A percentile compares a stretch with the other conserved stretches of the same genome.
Evolutionary conservation across 1,140 invertebrate species (phyloP).

Genomic region (Belonocnema kinseyi): DNA sequence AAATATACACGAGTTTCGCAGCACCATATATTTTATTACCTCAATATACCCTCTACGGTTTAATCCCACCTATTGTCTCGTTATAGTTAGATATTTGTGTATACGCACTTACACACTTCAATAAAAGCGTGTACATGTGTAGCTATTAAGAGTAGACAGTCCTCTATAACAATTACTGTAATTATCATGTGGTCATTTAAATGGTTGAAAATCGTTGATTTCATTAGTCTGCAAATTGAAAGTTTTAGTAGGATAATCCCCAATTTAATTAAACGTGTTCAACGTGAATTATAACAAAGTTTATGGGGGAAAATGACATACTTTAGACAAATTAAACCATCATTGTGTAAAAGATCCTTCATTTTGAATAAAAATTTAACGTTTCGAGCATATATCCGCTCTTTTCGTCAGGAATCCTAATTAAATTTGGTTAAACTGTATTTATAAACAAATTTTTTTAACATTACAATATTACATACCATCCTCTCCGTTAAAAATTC

Average conservation of each 20-base stretch:
- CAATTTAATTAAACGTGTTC: neutral
- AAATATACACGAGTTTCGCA: neutral
- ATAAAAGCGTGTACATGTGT: slow-evolving; percentile 5
- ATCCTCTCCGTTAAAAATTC: no score
- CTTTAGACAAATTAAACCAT: no score
- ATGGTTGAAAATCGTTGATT: slow-evolving; percentile 27
- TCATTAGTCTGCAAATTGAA: slow-evolving; percentile 22
- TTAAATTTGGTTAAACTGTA: no score
- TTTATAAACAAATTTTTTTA: no score
- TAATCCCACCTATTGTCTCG: neutral
- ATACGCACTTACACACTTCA: neutral
- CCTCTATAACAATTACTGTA: slow-evolving; percentile 15
- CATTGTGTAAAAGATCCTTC: no score
- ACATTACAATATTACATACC: no score
- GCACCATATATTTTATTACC: neutral
- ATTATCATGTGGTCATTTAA: slow-evolving; percentile 25
- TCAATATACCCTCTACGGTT: neutral
- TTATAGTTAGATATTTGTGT: neutral
- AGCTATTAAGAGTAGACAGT: slow-evolving; percentile 20
- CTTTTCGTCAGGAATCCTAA: no score
- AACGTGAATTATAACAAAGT: neutral
- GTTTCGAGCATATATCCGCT: no score
- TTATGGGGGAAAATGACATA: no score
- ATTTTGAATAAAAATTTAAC: no score
- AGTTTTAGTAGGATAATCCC: neutral